Evolutionary conservation across 2,888 invertebrate species (phyloP), one percentile per base, ranked within the genome.

Genomic region (Magallana nippona): DNA sequence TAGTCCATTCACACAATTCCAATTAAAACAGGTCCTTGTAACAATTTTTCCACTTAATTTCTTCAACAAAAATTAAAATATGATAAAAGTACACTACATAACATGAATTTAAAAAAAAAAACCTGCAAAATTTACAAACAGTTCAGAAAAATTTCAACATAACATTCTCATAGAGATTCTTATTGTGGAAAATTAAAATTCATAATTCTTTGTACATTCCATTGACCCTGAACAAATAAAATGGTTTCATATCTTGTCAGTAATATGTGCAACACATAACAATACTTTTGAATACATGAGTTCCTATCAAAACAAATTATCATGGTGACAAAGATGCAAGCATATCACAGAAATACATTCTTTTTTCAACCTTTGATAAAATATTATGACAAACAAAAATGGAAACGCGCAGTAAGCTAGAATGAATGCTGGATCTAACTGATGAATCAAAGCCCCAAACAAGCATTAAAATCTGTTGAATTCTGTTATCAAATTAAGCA

Each of bases 361-460:
- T 71, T 27, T 71, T 71, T 71, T 71, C 71, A 71, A 71, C 71
- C 71, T 71, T 71, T 11, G 15, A 22, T n/a, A 17, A 60, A n/a
- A 3, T 60, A 60, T 60, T 15, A 22, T 27, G 27, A 71, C 27
- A 71, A 32, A 71, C 32, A 27, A 71, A 44, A 27, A 10, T 71
- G 27, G 71, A 22, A 71, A 13, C 71, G 3, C 13, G 71, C 71
- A 71, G 71, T 15, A 71, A 71, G 71, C 71, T 27, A 60, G 60
- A 60, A 60, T 60, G 60, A 60, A 13, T 27, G 13, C 2, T 71
- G 71, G 32, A 22, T 27, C 15, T 22, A 71, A 71, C 32, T 15
- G 32, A 27, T 27, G 13, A 10, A 11, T 10, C 22, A 22, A 71
- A 27, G 27, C 19, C 22, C 22, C 10, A 27, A 27, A 71, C 1